These are phyloP conservation scores for Chalcis sispes DNA, from an alignment of 2,888 invertebrate species.

Conservation along the genomic window DNA sequence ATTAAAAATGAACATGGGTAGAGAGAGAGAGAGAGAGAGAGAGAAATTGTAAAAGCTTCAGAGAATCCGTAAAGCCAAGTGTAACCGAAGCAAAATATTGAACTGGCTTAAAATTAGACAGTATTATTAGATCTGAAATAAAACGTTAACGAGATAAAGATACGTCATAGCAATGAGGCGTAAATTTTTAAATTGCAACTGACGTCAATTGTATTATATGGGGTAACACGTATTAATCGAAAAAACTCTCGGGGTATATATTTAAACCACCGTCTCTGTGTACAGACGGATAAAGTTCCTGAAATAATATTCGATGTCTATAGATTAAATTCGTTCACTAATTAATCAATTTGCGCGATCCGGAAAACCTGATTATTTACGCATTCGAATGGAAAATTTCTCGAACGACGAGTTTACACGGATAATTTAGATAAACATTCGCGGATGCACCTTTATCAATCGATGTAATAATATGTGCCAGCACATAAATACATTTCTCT, in stretches of 20 bases:
- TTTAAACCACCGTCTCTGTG: not conserved
- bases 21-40: too few relatives aligned
- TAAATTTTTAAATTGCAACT: not conserved
- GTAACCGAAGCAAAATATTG: not conserved
- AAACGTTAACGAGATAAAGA: constrained; percentile 25
- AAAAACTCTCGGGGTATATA: not conserved
- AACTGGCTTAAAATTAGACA: constrained; percentile 5
- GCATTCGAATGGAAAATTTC: too few relatives aligned
- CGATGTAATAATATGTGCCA: too few relatives aligned
- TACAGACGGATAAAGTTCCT: not conserved
- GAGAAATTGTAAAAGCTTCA: not conserved
- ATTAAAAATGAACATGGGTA: too few relatives aligned
- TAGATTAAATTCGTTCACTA: not conserved
- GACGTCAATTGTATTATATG: constrained; percentile 28
- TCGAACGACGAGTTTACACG: too few relatives aligned
- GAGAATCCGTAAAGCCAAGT: not conserved
- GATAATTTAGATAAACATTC: too few relatives aligned
- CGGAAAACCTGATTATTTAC: too few relatives aligned
- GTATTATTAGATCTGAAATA: constrained; percentile 22
- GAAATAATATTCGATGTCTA: constrained; percentile 14
- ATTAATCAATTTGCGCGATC: too few relatives aligned
- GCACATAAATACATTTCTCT: too few relatives aligned
- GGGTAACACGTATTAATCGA: not conserved
- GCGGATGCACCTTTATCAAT: too few relatives aligned
- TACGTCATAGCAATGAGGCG: constrained; percentile 3